phyloP scores from a whole-genome alignment of 2,888 invertebrate genomes.

The Hirtodrosophila confusa region DNA sequence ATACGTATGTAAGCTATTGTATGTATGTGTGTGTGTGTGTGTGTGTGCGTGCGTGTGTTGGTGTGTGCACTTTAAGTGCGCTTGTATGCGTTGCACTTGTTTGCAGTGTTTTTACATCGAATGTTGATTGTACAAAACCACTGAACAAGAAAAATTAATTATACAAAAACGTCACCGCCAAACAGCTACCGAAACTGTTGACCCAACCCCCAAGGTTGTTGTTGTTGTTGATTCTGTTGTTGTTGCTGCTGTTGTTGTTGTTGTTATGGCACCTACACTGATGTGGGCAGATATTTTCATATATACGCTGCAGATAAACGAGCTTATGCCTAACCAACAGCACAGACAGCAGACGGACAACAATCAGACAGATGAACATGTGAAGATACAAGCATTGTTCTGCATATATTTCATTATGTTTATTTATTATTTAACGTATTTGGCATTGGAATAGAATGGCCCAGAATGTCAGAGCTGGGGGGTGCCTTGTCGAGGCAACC shows the following conservation, averaged over 20 bases:
- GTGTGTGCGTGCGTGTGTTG: constrained; percentile 24
- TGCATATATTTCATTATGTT: constrained; percentile 72
- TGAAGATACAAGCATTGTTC: constrained; percentile 51
- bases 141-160: constrained; percentile 84
- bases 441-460: constrained; percentile 43
- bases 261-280: constrained; percentile 55
- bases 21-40: constrained; percentile 8
- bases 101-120: constrained; percentile 77
- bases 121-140: constrained; percentile 83
- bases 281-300: constrained; percentile 49
- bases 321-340: constrained; percentile 66
- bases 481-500: constrained; percentile 47
- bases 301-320: constrained; percentile 59
- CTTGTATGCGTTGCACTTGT: constrained; percentile 75
- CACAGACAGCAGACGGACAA: constrained; percentile 9
- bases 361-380: constrained; percentile 41
- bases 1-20: constrained; percentile 18
- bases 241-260: constrained; percentile 35
- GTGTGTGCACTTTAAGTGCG: constrained; percentile 71
- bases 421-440: constrained; percentile 76
- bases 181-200: constrained; percentile 79
- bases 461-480: background rate
- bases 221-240: constrained; percentile 29
- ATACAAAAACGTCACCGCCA: constrained; percentile 82
- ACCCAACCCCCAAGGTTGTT: constrained; percentile 57